phyloP scores from a whole-genome alignment of 1,140 invertebrate species.

The Nebria ingens region DNA sequence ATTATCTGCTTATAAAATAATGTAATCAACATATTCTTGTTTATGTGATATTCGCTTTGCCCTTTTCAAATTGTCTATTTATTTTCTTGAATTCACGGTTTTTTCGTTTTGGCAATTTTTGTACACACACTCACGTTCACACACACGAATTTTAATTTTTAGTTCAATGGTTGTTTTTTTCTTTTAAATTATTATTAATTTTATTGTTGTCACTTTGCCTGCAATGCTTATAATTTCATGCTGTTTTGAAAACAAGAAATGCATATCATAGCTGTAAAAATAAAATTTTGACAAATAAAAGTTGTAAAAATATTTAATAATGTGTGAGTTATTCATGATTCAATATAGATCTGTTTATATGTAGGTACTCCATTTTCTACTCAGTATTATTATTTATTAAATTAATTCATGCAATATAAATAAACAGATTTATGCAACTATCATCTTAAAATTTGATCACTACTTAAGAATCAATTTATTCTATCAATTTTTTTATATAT shows the following conservation, averaged over 20 bases:
- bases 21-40: neutral
- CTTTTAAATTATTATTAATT: too few species aligned
- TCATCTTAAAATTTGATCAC: too few species aligned
- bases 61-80: neutral
- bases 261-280: conserved; percentile 79
- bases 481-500: too few species aligned
- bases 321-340: conserved; percentile 23
- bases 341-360: conserved; percentile 31
- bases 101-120: neutral
- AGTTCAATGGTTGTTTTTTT: too few species aligned
- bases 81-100: neutral
- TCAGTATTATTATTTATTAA: too few species aligned
- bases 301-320: conserved; percentile 39
- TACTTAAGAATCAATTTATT: too few species aligned
- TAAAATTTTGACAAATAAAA: conserved; percentile 59
- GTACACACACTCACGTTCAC: neutral
- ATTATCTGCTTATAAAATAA: neutral
- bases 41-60: conserved; percentile 9
- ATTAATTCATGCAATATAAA: too few species aligned
- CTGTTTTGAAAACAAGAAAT: conserved; percentile 65
- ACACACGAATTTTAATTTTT: neutral
- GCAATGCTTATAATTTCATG: conserved; percentile 38
- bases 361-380: too few species aligned
- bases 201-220: conserved; percentile 21
- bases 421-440: too few species aligned